These are phyloP conservation scores for Sorex araneus DNA, from an alignment of 2,113 vertebrate genomes.

Conservation along the genomic window DNA sequence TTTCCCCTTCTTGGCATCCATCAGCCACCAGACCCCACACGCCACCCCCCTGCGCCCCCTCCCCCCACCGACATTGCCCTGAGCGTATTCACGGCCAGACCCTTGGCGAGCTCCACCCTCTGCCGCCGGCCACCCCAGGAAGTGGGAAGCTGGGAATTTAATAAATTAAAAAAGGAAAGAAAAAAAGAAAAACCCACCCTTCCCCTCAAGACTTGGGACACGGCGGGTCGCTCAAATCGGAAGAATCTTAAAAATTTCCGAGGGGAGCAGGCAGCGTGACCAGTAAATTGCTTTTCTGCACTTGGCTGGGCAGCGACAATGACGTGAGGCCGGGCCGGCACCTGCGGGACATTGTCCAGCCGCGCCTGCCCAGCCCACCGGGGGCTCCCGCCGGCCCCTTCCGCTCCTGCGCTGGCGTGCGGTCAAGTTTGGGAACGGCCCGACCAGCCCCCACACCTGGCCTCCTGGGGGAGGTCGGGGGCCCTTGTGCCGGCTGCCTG, in stretches of 20 bases:
- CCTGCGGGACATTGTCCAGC: slow-evolving; percentile 83
- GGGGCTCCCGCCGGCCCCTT: neutral
- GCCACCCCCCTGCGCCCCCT: neutral
- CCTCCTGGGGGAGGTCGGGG: neutral
- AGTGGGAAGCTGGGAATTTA: slow-evolving; percentile 82
- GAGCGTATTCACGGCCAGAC: slow-evolving; percentile 65
- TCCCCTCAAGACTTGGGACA: slow-evolving; percentile 77
- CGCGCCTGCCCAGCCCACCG: neutral
- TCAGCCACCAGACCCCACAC: neutral
- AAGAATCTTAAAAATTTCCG: slow-evolving; percentile 86
- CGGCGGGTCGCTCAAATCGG: slow-evolving; percentile 79
- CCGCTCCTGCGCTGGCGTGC: neutral
- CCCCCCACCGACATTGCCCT: slow-evolving; percentile 36
- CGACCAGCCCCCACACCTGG: neutral
- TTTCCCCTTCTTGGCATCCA: neutral
- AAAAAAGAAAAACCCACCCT: neutral
- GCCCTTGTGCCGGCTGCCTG: neutral
- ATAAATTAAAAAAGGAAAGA: slow-evolving; percentile 68
- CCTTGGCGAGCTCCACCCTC: slow-evolving; percentile 37
- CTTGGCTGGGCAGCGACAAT: slow-evolving; percentile 85
- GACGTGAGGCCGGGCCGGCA: slow-evolving; percentile 80
- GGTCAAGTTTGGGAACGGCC: slow-evolving; percentile 30
- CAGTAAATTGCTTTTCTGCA: slow-evolving; percentile 87
- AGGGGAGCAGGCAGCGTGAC: slow-evolving; percentile 82
- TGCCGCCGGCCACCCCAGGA: slow-evolving; percentile 53